Base-by-base conservation (phyloP, 1,140 invertebrate genomes). In the Danaus plexippus region DNA sequence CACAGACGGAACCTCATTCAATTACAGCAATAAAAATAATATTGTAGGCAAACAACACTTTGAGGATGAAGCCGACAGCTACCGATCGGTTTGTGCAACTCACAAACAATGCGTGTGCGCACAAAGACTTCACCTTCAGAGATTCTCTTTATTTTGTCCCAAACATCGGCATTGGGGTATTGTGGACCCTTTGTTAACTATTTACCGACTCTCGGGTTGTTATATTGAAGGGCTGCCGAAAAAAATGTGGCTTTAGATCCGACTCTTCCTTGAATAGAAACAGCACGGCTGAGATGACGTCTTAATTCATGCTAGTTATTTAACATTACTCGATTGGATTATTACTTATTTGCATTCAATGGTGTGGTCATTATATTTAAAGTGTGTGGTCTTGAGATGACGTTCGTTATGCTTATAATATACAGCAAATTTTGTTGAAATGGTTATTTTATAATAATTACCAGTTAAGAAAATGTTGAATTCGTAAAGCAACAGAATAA, bases 11-110 rank as follows among this genome's bases (percentile, higher is more conserved):
- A 67, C 67, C 63, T 75, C 69, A 64, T 74, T 80, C 73, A 80
- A 82, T 84, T 81, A 76, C 79, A 40, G 77, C 74, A 79, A 80
- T 84, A 84, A 84, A 84, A 81, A 81, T 82, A 76, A 84, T 84
- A 79, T 75, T 81, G 73, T 76, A 77, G 59, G 70, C 56, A 81
- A 84, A 84, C 78, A 84, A 51, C 47, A 43, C 77, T 84, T 84
- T 81, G 77, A 77, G 52, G 55, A 49, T 1, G 54, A 52, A 49
- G 62, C 73, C 77, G 73, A 61, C 64, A 63, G 77, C 77, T 80
- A 82, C 77, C 76, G 77, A 64, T 58, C 66, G 73, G 74, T 80
- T 80, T 81, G 76, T 80, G 78, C 80, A 84, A 82, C 73, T 67
- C 72, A 51, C 41, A 32, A 74, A 80, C 78, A 84, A 84, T 79